Base-by-base conservation (phyloP, 1,140 invertebrate genomes). In the Anthonomus grandis region DNA sequence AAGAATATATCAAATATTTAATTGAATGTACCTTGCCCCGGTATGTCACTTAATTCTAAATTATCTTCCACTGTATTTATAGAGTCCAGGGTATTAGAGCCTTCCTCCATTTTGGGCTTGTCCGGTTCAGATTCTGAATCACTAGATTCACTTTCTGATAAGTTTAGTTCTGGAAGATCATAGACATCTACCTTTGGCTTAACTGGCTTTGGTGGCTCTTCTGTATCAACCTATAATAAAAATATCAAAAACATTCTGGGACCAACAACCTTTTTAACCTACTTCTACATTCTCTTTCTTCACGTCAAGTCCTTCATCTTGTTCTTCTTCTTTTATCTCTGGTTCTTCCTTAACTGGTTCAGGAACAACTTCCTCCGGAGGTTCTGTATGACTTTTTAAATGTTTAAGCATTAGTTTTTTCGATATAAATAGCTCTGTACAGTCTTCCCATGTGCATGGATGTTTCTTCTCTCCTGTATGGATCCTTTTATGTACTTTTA, bases 131-230 rank as follows among this genome's bases (percentile, higher is more conserved):
- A 75, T 56, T 88, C 86, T 5, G 84, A 86, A 60, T 90, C 87
- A 69, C 86, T 88, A 55, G 82, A 84, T 63, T 86, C 85, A 71
- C 84, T 86, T 64, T 91, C 89, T 1, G 88, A 91, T 41, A 91
- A 73, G 78, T 91, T 91, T 25, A 90, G 74, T 3, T 86, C 87
- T 2, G 88, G 88, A 4, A 91, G 73, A 76, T 91, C 87, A 51
- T 80, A 79, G n/a, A 83, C 78, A 62, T 83, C 82, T 0, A 83
- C 73, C 42, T 80, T 79, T 24, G 67, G 69, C 56, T 85, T 82
- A 22, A 84, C 83, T 66, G 87, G 82, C 59, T 83, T 80, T 62
- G 86, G 82, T 2, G 81, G 73, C 19, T 79, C 75, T 50, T 81
- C 79, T 18, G 80, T 76, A 37, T 57, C n/a, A n/a, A n/a, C n/a